These are phyloP conservation scores for Sebastes elongatus DNA, from an alignment of 2,797 vertebrate species.

Conservation along the genomic window DNA sequence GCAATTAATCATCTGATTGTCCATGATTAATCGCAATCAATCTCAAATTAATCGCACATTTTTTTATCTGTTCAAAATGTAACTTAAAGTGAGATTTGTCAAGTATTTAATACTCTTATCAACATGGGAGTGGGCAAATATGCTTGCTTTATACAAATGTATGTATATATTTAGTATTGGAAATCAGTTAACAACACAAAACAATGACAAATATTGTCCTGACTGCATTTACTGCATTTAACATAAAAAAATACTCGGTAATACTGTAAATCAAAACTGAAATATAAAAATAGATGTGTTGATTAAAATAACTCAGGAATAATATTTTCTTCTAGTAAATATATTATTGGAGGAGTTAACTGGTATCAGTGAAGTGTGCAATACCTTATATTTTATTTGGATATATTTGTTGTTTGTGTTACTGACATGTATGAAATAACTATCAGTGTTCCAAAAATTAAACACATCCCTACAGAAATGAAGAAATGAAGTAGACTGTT, in stretches of 20 bases:
- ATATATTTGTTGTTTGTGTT: background rate
- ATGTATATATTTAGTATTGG: too few species aligned
- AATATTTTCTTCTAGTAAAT: background rate
- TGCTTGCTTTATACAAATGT: too few species aligned
- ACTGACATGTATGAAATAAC: background rate
- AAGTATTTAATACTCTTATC: too few species aligned
- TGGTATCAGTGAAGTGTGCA: background rate
- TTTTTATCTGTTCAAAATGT: too few species aligned
- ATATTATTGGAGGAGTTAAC: background rate
- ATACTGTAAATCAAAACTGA: background rate
- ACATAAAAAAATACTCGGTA: accelerated
- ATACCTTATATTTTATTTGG: background rate
- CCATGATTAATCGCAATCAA: too few species aligned
- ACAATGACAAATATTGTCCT: too few species aligned
- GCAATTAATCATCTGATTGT: too few species aligned
- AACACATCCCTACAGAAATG: background rate
- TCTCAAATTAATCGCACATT: too few species aligned
- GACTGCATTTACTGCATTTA: too few species aligned
- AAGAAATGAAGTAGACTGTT: background rate
- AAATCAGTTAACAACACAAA: too few species aligned
- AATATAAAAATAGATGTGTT: background rate
- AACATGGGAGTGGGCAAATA: too few species aligned
- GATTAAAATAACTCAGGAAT: background rate
- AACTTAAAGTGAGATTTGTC: too few species aligned
- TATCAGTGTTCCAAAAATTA: background rate